These are phyloP conservation scores for Lycopodina hypogea DNA, from an alignment of 37 sponge, comb jelly and placozoan genomes.

Conservation along the genomic window DNA sequence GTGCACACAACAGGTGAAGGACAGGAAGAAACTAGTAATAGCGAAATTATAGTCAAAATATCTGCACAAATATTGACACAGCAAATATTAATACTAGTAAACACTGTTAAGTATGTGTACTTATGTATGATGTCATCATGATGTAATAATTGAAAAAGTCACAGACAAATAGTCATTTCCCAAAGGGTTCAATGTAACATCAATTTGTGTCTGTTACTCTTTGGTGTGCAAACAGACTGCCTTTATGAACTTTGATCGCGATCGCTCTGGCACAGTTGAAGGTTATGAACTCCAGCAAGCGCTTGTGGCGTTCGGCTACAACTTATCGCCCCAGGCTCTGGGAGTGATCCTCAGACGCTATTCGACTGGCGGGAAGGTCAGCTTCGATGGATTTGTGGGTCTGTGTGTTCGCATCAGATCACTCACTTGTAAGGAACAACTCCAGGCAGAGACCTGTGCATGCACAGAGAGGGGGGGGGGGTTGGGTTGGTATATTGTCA, in stretches of 20 bases:
- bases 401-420: constrained; percentile 57
- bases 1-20: no score
- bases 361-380: constrained; percentile 53
- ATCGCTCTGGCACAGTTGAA: constrained; percentile 77
- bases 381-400: constrained; percentile 81
- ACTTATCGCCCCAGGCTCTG: constrained; percentile 59
- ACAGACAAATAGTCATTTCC: no score
- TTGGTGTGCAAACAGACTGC: no score
- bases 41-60: no score
- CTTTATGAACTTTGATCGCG: constrained; percentile 68
- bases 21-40: no score
- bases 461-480: background rate
- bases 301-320: constrained; percentile 70
- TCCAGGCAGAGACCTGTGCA: background rate
- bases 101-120: no score
- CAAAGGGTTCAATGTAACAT: no score
- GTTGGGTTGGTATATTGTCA: background rate
- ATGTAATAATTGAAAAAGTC: no score
- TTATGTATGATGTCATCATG: no score
- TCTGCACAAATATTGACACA: no score
- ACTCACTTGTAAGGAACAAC: constrained; percentile 67
- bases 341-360: constrained; percentile 54
- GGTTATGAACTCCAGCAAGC: constrained; percentile 74
- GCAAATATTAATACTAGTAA: no score
- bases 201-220: no score